Conservation (phyloP, 2,888 invertebrate genomes). For the Marronus borbonicus region DNA sequence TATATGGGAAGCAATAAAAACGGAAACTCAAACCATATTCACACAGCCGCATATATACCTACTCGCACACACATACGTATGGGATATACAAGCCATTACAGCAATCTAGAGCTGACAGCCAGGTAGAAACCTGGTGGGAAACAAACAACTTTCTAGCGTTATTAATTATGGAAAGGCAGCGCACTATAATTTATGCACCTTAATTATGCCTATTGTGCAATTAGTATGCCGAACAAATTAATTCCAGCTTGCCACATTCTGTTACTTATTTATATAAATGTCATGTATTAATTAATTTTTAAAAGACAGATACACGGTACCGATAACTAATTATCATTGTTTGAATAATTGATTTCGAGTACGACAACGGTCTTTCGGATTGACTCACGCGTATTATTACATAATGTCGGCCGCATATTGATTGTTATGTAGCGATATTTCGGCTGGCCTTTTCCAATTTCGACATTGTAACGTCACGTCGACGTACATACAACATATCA, state of each 20-base stretch:
- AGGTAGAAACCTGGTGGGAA: constrained; percentile 42
- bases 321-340: constrained; percentile 53
- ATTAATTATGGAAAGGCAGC: constrained; percentile 48
- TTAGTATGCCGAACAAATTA: constrained; percentile 51
- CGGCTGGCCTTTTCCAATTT: not conserved
- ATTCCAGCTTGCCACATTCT: constrained; percentile 48
- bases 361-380: constrained; percentile 30
- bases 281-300: constrained; percentile 54
- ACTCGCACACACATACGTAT: not conserved
- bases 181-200: constrained; percentile 33
- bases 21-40: constrained; percentile 11
- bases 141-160: constrained; percentile 46
- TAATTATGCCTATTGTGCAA: constrained; percentile 48
- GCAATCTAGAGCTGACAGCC: constrained; percentile 38
- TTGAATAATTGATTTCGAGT: constrained; percentile 51
- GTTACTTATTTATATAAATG: constrained; percentile 51
- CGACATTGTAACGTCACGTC: no score
- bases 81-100: constrained; percentile 17
- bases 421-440: not conserved
- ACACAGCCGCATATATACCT: not conserved
- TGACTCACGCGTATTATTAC: constrained; percentile 24
- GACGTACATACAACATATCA: no score
- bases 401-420: not conserved
- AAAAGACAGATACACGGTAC: constrained; percentile 48
- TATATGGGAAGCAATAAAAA: constrained; percentile 35